Conservation (phyloP, 1,140 invertebrate genomes). For the Zaprionus lachaisei region DNA sequence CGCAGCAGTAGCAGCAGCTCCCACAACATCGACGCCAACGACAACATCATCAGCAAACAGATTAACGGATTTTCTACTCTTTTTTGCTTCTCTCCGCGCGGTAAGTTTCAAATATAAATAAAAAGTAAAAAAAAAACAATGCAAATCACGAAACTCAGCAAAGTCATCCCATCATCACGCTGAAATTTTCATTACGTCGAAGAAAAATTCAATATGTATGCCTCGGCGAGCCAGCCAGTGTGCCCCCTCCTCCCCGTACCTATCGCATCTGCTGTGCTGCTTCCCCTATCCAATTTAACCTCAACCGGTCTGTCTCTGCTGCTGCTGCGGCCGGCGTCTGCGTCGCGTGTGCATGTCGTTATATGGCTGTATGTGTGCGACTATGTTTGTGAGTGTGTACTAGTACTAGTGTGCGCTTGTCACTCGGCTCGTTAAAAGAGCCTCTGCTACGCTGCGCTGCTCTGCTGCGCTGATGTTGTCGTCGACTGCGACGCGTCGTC, state of each 20-base stretch:
- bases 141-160: conserved; percentile 11
- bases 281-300: conserved; percentile 80
- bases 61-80: conserved; percentile 72
- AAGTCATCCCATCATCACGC: conserved; percentile 34
- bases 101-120: conserved; percentile 54
- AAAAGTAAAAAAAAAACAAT: conserved; percentile 8
- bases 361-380: conserved; percentile 41
- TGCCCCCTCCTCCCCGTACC: conserved; percentile 14
- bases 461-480: conserved; percentile 23
- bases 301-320: conserved; percentile 72
- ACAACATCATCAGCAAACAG: conserved; percentile 37
- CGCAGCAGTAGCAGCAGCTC: conserved; percentile 48
- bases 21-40: conserved; percentile 42
- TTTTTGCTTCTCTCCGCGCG: conserved; percentile 62
- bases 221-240: conserved; percentile 48
- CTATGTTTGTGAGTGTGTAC: conserved; percentile 37
- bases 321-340: conserved; percentile 62
- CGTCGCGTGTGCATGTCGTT: conserved; percentile 65
- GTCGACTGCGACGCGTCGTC: conserved; percentile 46
- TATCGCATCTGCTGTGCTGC: conserved; percentile 53
- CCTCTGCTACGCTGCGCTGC: conserved; percentile 34
- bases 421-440: conserved; percentile 71
- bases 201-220: conserved; percentile 80
- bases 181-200: conserved; percentile 78
- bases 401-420: conserved; percentile 63